phyloP scores from a whole-genome alignment of 2,113 vertebrate species.

The Oreocharis arfaki region DNA sequence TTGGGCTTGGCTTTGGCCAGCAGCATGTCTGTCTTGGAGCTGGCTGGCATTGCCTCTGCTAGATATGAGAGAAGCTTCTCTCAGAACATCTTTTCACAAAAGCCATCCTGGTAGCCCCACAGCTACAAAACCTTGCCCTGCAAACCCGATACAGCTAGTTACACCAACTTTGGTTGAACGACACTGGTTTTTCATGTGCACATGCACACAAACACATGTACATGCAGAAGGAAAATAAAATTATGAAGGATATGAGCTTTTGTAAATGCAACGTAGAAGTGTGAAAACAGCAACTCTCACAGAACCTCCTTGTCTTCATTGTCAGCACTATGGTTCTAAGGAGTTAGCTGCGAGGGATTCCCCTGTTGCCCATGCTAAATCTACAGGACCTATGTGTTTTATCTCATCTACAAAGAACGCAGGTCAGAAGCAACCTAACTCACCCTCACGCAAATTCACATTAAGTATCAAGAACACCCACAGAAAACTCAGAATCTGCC shows the following conservation, averaged over 20 bases:
- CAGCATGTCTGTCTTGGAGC: rapidly evolving
- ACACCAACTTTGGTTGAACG: not conserved
- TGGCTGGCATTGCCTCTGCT: not conserved
- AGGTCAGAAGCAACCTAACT: not conserved
- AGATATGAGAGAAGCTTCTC: not conserved
- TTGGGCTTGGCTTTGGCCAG: not conserved
- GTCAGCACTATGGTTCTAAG: not conserved
- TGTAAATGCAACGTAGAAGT: not conserved
- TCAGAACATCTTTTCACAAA: not conserved
- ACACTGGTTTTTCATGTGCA: not conserved
- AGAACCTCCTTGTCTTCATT: not conserved
- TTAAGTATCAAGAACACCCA: not conserved
- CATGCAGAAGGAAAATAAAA: not conserved
- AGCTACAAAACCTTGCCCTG: not conserved
- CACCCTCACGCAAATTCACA: not conserved
- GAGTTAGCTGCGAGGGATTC: rapidly evolving
- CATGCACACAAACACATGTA: rapidly evolving
- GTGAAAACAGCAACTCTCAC: not conserved
- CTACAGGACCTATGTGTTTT: not conserved
- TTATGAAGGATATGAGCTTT: not conserved
- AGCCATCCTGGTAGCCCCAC: not conserved
- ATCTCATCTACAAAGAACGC: not conserved
- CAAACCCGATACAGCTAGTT: not conserved
- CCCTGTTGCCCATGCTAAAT: not conserved
- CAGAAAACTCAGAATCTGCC: not conserved